A percentile compares a stretch with the other conserved stretches of the same genome.
Evolutionary conservation across 2,888 invertebrate species (phyloP).

Genomic region (Coenonympha glycerion): DNA sequence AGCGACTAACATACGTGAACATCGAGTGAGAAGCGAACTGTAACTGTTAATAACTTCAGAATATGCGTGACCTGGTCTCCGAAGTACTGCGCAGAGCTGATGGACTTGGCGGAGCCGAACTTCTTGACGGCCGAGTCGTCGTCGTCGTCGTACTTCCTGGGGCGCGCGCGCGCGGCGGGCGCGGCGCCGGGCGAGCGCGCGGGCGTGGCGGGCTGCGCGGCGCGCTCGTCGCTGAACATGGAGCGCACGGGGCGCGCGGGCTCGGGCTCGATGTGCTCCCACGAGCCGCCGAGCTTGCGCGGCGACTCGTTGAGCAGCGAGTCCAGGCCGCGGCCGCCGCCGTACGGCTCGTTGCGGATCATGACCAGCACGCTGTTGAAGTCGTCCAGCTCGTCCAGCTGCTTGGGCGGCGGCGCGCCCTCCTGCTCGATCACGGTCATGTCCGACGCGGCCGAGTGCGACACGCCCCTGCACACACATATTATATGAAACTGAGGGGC

Average conservation of each 20-base stretch:
- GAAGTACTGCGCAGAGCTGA: slow-evolving; percentile 98
- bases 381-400: slow-evolving; percentile 59
- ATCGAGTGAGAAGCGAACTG: no score
- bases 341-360: slow-evolving; percentile 72
- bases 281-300: slow-evolving; percentile 29
- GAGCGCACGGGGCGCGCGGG: slow-evolving; percentile 48
- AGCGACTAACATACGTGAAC: no score
- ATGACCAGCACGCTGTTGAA: slow-evolving; percentile 76
- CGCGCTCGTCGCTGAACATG: slow-evolving; percentile 44
- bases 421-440: slow-evolving; percentile 96
- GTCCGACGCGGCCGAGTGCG: slow-evolving; percentile 87
- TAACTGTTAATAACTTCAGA: no score
- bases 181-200: slow-evolving; percentile 19
- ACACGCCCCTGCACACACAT: slow-evolving; percentile 47
- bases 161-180: slow-evolving; percentile 25
- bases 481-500: no score
- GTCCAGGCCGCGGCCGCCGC: slow-evolving; percentile 30
- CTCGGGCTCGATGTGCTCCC: slow-evolving; percentile 59
- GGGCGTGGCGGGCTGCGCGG: slow-evolving; percentile 21
- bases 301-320: slow-evolving; percentile 23
- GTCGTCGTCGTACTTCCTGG: slow-evolving; percentile 38
- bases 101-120: slow-evolving; percentile 97
- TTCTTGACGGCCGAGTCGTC: slow-evolving; percentile 93
- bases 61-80: slow-evolving; percentile 85
- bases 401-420: slow-evolving; percentile 47